Evolutionary conservation across 2,797 vertebrate species (phyloP).

Genomic region (Rhynchonycteris naso): DNA sequence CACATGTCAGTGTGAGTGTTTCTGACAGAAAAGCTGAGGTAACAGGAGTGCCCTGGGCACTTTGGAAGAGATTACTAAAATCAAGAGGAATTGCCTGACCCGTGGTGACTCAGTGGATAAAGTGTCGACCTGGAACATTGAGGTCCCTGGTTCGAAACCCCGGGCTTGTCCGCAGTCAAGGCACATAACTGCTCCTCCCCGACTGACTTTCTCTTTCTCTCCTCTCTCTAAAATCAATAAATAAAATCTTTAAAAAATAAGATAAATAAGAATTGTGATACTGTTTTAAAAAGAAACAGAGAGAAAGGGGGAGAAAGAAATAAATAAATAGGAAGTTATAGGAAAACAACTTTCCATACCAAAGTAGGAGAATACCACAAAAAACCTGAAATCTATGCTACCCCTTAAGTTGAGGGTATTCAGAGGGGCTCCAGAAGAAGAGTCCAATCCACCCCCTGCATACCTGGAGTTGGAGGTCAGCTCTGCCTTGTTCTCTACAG

Average conservation of each 20-base stretch:
- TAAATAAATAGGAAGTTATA: too few relatives aligned
- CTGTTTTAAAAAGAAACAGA: too few relatives aligned
- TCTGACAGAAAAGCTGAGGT: background rate
- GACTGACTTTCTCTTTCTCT: too few relatives aligned
- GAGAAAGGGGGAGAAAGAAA: too few relatives aligned
- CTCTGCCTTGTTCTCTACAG: background rate
- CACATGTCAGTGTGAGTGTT: background rate
- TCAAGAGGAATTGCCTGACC: background rate
- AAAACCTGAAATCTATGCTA: background rate
- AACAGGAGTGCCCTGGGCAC: background rate
- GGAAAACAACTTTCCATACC: background rate
- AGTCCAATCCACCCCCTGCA: accelerated
- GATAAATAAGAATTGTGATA: too few relatives aligned
- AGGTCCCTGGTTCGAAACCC: too few relatives aligned
- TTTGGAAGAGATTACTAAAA: background rate
- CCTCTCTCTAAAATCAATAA: too few relatives aligned
- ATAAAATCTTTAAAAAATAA: too few relatives aligned
- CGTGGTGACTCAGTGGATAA: too few relatives aligned
- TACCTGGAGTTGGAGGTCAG: background rate
- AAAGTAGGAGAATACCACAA: background rate
- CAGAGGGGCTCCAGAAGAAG: background rate
- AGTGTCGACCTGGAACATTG: too few relatives aligned
- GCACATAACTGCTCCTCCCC: too few relatives aligned
- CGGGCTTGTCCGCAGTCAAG: too few relatives aligned
- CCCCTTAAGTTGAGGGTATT: accelerated